Conservation (phyloP, 2,113 vertebrate genomes). For the Notechis scutatus region DNA sequence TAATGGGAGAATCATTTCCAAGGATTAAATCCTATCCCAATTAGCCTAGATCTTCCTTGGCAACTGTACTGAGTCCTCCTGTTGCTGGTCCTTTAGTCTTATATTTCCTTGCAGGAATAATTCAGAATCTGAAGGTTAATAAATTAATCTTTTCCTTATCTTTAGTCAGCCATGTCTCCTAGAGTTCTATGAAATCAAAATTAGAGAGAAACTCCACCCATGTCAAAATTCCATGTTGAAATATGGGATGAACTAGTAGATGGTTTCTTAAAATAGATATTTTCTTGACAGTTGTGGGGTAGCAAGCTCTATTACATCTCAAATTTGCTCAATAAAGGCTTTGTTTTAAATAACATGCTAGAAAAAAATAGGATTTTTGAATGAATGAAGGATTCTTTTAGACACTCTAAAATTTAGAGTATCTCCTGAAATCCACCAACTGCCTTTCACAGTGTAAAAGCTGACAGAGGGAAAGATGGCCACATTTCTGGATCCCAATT, state of each 20-base stretch:
- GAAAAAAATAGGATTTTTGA: background rate
- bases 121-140: background rate
- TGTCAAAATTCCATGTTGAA: background rate
- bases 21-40: background rate
- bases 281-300: background rate
- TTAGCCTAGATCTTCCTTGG: background rate
- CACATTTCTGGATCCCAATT: background rate
- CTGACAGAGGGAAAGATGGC: background rate
- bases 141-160: background rate
- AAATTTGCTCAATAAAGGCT: too few relatives aligned
- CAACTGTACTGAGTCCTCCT: background rate
- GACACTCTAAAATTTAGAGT: too few relatives aligned
- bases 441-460: background rate
- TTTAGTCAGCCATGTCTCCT: background rate
- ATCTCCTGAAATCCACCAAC: background rate
- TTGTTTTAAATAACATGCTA: background rate
- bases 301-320: background rate
- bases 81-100: too few relatives aligned
- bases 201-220: background rate
- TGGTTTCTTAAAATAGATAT: background rate
- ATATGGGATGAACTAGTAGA: background rate
- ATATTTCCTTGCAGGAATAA: background rate
- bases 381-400: background rate
- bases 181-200: background rate
- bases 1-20: background rate